These are phyloP conservation scores for Oplegnathus fasciatus DNA, from an alignment of 2,113 vertebrate genomes.

Conservation along the genomic window DNA sequence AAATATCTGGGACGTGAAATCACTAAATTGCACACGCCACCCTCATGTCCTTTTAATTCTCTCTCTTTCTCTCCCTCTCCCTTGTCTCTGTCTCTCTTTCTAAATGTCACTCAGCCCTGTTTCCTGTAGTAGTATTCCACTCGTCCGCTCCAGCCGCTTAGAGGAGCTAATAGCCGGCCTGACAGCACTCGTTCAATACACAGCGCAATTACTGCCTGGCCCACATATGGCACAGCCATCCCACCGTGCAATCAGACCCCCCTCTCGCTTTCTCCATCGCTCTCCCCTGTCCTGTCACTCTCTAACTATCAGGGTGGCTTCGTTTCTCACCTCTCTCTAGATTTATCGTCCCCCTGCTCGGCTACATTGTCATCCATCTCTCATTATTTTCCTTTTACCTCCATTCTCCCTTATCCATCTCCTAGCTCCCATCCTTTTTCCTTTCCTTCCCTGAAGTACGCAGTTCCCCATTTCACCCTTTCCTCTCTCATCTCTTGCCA, in stretches of 20 bases:
- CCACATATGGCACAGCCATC: constrained; percentile 37
- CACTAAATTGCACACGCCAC: not conserved
- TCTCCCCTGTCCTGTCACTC: constrained; percentile 40
- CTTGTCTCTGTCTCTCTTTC: constrained; percentile 6
- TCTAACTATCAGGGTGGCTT: constrained; percentile 33
- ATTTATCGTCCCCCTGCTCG: constrained; percentile 22
- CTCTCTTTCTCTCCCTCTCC: not conserved
- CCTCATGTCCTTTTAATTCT: constrained; percentile 23
- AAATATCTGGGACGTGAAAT: constrained; percentile 47
- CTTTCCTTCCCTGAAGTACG: not conserved
- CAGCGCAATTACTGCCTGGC: constrained; percentile 59
- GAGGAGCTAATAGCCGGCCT: constrained; percentile 65
- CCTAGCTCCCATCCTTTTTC: not conserved
- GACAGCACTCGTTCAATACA: constrained; percentile 67
- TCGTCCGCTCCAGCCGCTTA: constrained; percentile 50
- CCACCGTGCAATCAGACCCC: constrained; percentile 53
- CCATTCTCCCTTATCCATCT: constrained; percentile 10
- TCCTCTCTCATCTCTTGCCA: constrained; percentile 42
- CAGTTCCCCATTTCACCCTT: constrained; percentile 33
- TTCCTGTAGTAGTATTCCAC: constrained; percentile 33
- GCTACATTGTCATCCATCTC: constrained; percentile 50
- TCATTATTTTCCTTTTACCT: constrained; percentile 43
- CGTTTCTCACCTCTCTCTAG: constrained; percentile 28
- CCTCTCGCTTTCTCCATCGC: constrained; percentile 16
- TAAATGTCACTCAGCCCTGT: constrained; percentile 59